phyloP scores from a whole-genome alignment of 2,113 vertebrate species.

The Xenopus borealis region DNA sequence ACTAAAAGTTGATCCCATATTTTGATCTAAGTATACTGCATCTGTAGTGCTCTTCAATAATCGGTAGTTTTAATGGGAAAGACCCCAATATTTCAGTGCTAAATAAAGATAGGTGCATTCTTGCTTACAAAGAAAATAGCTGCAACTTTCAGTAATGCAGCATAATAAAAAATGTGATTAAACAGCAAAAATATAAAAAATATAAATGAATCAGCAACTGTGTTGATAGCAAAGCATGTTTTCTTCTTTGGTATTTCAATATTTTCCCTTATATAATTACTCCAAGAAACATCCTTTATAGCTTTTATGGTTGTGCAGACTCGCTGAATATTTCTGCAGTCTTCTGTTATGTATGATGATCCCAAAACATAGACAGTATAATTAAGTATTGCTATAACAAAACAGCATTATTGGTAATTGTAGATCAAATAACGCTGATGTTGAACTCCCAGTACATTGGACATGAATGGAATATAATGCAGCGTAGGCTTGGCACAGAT shows the following conservation, averaged over 20 bases:
- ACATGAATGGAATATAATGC: slow-evolving; percentile 6
- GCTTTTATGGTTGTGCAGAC: background rate
- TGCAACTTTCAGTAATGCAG: no score
- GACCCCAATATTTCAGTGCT: no score
- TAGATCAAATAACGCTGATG: slow-evolving; percentile 10
- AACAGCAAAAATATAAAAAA: no score
- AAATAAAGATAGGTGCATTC: no score
- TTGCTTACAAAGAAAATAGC: no score
- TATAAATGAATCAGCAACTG: background rate
- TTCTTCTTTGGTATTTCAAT: background rate
- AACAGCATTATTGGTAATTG: background rate
- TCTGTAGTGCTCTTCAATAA: no score
- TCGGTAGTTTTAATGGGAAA: no score
- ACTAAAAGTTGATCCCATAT: no score
- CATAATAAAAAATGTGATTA: no score
- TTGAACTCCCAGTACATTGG: slow-evolving; percentile 2
- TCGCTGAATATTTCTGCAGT: background rate
- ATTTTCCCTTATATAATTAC: background rate
- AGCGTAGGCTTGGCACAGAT: slow-evolving; percentile 1
- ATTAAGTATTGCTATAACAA: background rate
- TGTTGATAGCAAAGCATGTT: background rate
- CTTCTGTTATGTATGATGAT: background rate
- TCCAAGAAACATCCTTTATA: background rate
- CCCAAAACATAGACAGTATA: background rate
- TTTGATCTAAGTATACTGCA: no score